Evolutionary conservation across 1,140 invertebrate genomes (phyloP).

Genomic region (Zaprionus camerounensis): DNA sequence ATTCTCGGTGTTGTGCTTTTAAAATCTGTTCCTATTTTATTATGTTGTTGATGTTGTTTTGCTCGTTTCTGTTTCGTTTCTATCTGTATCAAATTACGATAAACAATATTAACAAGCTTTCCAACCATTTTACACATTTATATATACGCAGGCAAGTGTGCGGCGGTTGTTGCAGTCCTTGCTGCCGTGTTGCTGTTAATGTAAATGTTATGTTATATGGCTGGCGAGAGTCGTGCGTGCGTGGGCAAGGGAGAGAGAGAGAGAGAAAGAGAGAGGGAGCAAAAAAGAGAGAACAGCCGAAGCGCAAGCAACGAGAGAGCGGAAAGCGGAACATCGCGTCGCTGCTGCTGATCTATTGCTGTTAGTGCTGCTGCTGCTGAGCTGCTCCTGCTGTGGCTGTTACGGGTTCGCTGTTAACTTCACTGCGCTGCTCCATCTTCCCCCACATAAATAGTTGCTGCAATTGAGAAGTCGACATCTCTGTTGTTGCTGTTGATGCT

Average conservation of each 20-base stretch:
- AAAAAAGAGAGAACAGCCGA: slow-evolving; percentile 29
- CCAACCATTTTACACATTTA: slow-evolving; percentile 74
- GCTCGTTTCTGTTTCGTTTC: slow-evolving; percentile 65
- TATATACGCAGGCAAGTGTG: slow-evolving; percentile 80
- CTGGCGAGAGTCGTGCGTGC: slow-evolving; percentile 52
- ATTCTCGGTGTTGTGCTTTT: not conserved
- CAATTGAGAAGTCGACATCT: not conserved
- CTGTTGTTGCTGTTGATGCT: slow-evolving; percentile 22
- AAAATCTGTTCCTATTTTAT: slow-evolving; percentile 6
- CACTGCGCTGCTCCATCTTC: slow-evolving; percentile 40
- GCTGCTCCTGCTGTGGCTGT: slow-evolving; percentile 39
- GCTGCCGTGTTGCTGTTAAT: slow-evolving; percentile 46
- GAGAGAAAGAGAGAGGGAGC: slow-evolving; percentile 16
- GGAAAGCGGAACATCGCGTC: slow-evolving; percentile 55
- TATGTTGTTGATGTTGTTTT: slow-evolving; percentile 47
- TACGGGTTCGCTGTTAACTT: slow-evolving; percentile 24
- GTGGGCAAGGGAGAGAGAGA: slow-evolving; percentile 14
- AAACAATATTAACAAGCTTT: slow-evolving; percentile 75
- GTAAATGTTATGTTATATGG: slow-evolving; percentile 53
- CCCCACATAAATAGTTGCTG: slow-evolving; percentile 6
- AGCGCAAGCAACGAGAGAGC: slow-evolving; percentile 48
- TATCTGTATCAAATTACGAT: slow-evolving; percentile 56
- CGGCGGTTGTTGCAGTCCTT: slow-evolving; percentile 74
- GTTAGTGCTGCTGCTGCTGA: slow-evolving; percentile 37
- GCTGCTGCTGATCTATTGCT: slow-evolving; percentile 43